A percentile compares a stretch with the other conserved stretches of the same genome.
Conservation (phyloP, 2,113 vertebrate genomes). For the Picathartes gymnocephalus region DNA sequence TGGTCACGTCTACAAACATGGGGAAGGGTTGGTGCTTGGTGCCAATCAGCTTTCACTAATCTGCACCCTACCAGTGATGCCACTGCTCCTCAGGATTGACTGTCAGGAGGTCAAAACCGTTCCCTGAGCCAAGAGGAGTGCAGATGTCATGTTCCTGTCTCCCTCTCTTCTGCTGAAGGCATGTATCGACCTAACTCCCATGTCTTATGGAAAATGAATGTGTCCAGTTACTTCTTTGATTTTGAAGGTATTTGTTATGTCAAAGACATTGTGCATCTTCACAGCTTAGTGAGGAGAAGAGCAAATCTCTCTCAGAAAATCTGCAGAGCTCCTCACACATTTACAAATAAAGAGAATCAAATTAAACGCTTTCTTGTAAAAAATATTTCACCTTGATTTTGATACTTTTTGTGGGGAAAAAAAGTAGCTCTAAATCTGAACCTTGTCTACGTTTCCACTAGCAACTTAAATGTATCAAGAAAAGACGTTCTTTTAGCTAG, state of each 20-base stretch:
- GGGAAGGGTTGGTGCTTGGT: conserved; percentile 12
- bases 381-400: neutral
- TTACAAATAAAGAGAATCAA: neutral
- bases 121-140: neutral
- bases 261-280: neutral
- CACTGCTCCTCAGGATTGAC: neutral
- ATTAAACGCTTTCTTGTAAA: neutral
- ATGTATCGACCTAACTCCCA: neutral
- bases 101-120: neutral
- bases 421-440: neutral
- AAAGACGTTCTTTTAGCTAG: neutral
- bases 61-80: neutral
- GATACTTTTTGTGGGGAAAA: neutral
- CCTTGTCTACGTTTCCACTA: neutral
- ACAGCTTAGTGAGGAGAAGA: neutral
- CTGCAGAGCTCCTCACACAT: neutral
- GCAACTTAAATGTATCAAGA: neutral
- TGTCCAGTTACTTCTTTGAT: neutral
- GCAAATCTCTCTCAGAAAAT: neutral
- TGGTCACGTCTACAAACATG: conserved; percentile 44
- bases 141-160: neutral
- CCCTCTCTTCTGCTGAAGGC: neutral
- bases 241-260: neutral
- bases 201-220: fast-evolving
- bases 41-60: conserved; percentile 43